phyloP scores from a whole-genome alignment of 2,113 vertebrate species.

The Indri indri region DNA sequence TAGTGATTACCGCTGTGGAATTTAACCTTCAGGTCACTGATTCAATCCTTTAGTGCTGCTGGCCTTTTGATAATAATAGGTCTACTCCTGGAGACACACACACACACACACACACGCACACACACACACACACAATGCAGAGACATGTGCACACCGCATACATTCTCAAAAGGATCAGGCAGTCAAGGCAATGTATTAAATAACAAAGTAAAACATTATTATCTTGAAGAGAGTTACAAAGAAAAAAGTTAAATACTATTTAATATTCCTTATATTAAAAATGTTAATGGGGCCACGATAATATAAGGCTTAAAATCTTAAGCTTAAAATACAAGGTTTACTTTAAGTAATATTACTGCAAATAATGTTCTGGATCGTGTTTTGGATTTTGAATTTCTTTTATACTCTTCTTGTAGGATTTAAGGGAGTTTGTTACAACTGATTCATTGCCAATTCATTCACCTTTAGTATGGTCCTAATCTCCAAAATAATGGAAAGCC shows the following conservation, averaged over 20 bases:
- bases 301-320: not conserved
- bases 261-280: not conserved
- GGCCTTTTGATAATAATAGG: conserved; percentile 68
- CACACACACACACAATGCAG: not conserved
- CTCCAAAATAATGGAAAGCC: not conserved
- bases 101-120: not conserved
- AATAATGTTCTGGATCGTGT: not conserved
- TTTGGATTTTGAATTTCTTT: not conserved
- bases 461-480: not conserved
- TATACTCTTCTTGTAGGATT: not conserved
- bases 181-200: not conserved
- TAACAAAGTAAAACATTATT: not conserved
- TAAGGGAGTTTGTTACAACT: not conserved
- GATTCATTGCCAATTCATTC: not conserved
- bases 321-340: not conserved
- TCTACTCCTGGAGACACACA: not conserved
- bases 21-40: conserved; percentile 74
- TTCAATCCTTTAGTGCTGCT: conserved; percentile 27
- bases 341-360: not conserved
- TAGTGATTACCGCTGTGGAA: conserved; percentile 60
- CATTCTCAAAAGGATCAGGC: not conserved
- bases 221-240: not conserved
- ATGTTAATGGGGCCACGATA: not conserved
- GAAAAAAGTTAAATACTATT: not conserved
- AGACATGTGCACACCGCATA: not conserved